Base-by-base conservation (phyloP, 2,888 invertebrate species). In the Stomorhina lunata region DNA sequence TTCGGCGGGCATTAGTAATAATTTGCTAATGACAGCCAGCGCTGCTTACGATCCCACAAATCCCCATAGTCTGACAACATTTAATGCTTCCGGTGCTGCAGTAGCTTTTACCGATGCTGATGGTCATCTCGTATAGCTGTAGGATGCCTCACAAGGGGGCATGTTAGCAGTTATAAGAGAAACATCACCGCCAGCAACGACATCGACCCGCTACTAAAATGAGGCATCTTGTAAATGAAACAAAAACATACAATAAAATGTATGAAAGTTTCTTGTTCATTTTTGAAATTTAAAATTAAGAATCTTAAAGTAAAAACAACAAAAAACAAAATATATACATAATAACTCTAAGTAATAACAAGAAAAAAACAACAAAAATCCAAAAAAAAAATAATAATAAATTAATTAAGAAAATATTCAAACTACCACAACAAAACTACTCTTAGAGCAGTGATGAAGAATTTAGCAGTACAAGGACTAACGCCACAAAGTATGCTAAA, bases 21-120 rank as follows among this genome's bases (percentile, higher is more conserved):
- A 81, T 50, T 85, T 91, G 81, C 86, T 89, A 59, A 89, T 89
- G 89, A 89, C 89, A 12, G 85, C 89, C 40, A 89, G 88, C 83
- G 86, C 84, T 61, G 68, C 85, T 68, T 91, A 90, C 76, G 91
- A 91, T 86, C 90, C 91, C 10, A 87, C 90, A 83, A 88, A 87
- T 84, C 87, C 89, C 77, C 88, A 88, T 83, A 85, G 83, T 80
- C 86, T 91, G 84, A 91, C 90, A 86, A 90, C 90, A 82, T 91
- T 91, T 83, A 91, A 90, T 85, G 84, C 83, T 2, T 81, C 84
- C 15, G 85, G 81, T 43, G 84, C 90, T 37, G 87, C 90, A 79
- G 89, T 91, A 86, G 90, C 90, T 73, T 91, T 90, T 78, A 91
- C 91, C 78, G 91, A 91, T 85, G 90, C 91, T n/a, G 91, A 91